Conservation (phyloP, 1,140 invertebrate species). For the Dreissena polymorpha region DNA sequence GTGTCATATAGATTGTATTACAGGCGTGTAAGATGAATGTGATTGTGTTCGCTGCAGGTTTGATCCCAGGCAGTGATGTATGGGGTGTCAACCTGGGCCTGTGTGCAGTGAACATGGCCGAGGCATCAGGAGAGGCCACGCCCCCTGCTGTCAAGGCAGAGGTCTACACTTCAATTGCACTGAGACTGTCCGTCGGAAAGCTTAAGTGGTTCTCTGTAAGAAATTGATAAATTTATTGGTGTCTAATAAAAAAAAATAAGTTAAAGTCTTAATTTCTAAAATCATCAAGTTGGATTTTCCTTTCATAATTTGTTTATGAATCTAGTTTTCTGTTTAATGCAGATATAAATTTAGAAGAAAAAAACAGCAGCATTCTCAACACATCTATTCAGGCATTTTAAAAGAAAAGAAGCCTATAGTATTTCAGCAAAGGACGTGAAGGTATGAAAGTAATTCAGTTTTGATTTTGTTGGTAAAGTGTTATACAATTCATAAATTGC, state of each 20-base stretch:
- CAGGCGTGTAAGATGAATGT: background rate
- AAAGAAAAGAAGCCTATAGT: background rate
- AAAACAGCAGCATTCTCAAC: background rate
- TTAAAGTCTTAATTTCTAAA: too few species aligned
- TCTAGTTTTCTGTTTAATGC: background rate
- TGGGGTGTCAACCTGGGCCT: conserved; percentile 84
- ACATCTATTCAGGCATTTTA: background rate
- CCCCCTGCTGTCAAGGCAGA: conserved; percentile 84
- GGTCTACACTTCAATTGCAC: conserved; percentile 89
- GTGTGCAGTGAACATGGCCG: conserved; percentile 91
- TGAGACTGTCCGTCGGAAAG: conserved; percentile 87
- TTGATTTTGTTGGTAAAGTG: too few species aligned
- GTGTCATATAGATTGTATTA: too few species aligned
- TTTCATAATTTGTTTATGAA: background rate
- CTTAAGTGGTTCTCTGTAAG: conserved; percentile 80
- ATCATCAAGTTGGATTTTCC: background rate
- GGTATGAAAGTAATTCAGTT: too few species aligned
- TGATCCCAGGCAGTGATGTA: conserved; percentile 70
- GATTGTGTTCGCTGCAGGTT: conserved; percentile 64
- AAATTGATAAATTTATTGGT: conserved; percentile 9
- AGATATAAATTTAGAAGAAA: background rate
- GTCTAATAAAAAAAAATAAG: too few species aligned
- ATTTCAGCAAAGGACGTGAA: too few species aligned
- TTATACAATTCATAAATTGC: conserved; percentile 24
- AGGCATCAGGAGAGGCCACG: conserved; percentile 86